These are phyloP conservation scores for Helicoverpa zea DNA, from an alignment of 1,140 invertebrate species.

Conservation along the genomic window DNA sequence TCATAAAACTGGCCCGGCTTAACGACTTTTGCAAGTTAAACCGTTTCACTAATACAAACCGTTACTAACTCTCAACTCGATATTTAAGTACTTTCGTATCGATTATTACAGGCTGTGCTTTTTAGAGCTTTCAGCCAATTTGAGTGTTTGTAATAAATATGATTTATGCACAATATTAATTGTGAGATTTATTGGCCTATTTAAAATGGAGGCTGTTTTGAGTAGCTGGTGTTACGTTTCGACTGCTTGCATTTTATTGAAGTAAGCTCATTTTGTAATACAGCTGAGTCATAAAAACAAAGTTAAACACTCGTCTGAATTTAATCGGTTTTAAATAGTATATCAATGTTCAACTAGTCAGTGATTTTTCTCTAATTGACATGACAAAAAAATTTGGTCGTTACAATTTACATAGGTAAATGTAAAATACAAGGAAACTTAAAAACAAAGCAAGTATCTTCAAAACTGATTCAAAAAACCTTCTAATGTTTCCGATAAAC, in stretches of 20 bases:
- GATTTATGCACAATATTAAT: conserved; percentile 29
- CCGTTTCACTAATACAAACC: conserved; percentile 33
- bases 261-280: neutral
- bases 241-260: neutral
- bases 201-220: conserved; percentile 2
- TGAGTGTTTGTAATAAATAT: conserved; percentile 21
- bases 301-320: too few relatives aligned
- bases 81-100: conserved; percentile 25
- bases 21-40: conserved; percentile 41
- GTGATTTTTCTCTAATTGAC: too few relatives aligned
- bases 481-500: conserved; percentile 17
- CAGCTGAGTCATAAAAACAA: too few relatives aligned
- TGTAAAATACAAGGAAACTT: too few relatives aligned
- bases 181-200: conserved; percentile 14
- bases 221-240: neutral
- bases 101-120: conserved; percentile 32
- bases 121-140: conserved; percentile 27
- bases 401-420: too few relatives aligned
- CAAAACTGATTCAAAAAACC: conserved; percentile 1
- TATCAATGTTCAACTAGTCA: too few relatives aligned
- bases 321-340: too few relatives aligned
- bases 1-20: conserved; percentile 34
- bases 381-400: too few relatives aligned
- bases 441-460: neutral
- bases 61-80: conserved; percentile 16